Evolutionary conservation across 2,797 vertebrate genomes (phyloP).

Genomic region (Lagocephalus sceleratus): DNA sequence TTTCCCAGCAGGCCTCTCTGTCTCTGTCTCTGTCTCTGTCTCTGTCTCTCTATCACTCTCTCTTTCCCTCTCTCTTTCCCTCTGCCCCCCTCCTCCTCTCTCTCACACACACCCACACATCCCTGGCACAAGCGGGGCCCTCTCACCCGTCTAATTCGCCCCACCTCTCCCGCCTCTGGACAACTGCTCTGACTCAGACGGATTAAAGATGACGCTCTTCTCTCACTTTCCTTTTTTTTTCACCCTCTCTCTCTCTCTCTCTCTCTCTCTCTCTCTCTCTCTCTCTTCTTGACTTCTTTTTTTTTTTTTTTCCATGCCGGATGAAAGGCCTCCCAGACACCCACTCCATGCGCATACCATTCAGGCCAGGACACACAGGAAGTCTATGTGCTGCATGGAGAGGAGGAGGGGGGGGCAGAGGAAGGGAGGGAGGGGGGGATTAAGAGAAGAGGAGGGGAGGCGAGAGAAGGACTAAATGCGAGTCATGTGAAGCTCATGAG

Average conservation of each 20-base stretch:
- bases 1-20: slow-evolving; percentile 48
- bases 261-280: no score
- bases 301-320: slow-evolving; percentile 72
- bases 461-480: slow-evolving; percentile 58
- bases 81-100: slow-evolving; percentile 43
- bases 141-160: slow-evolving; percentile 41
- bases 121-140: slow-evolving; percentile 49
- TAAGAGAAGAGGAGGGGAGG: slow-evolving; percentile 3
- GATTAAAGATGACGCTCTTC: slow-evolving; percentile 78
- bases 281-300: slow-evolving; percentile 49
- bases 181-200: slow-evolving; percentile 77
- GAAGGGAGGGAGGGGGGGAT: slow-evolving; percentile 11
- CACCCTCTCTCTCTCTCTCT: slow-evolving; percentile 5
- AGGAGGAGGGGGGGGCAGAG: slow-evolving; percentile 13
- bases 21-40: slow-evolving; percentile 54
- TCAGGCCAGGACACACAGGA: slow-evolving; percentile 82
- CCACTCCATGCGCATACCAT: slow-evolving; percentile 81
- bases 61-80: slow-evolving; percentile 56
- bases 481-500: slow-evolving; percentile 81
- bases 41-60: slow-evolving; percentile 52
- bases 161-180: slow-evolving; percentile 64
- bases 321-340: slow-evolving; percentile 82
- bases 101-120: slow-evolving; percentile 30
- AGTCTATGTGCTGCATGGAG: slow-evolving; percentile 73
- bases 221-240: slow-evolving; percentile 53